Base-by-base conservation (phyloP, 2,888 invertebrate species). In the Pollenia labialis region DNA sequence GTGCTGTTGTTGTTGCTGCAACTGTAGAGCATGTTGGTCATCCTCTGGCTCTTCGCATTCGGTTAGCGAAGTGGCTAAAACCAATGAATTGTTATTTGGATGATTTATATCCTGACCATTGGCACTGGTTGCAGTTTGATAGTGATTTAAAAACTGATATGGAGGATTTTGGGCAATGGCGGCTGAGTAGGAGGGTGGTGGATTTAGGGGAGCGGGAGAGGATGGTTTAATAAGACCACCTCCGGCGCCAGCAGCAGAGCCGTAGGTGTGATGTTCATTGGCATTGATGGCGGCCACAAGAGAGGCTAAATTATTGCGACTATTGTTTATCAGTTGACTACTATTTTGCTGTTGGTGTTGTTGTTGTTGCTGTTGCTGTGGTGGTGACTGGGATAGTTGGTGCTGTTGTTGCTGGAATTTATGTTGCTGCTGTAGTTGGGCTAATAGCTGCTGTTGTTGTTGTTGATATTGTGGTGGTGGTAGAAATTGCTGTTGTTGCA, bases 161-260 rank as follows among this genome's bases (percentile, higher is more conserved):
- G 89, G 87, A n/a, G 88, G 85, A 79, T 83, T 83, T 62, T 84
- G 85, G 16, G 89, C 89, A 66, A 89, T 85, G 68, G 92, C 92
- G 12, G 92, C 92, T 4, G 91, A 91, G 46, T 92, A 92, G 4
- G 92, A 92, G 69, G 92, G 92, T 66, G 92, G 92, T 52, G 90
- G 88, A 71, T 87, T 88, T 9, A 88, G 64, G 11, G 88, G 72
- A 8, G 72, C 58, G 52, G 83, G 84, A 7, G 81, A 77, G n/a
- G 86, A 77, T 12, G 79, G 60, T 14, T 77, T 72, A 16, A 72
- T 75, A 54, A 71, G n/a, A 62, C 60, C 52, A 64, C 64, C 71
- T 18, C 69, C 89, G 89, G 89, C 81, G 88, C 90, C 84, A 88
- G 89, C 9, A 89, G 89, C 16, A 88, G 89, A 44, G 4, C 80